Evolutionary conservation across 1,140 invertebrate genomes (phyloP), one percentile per base, ranked within the genome.

Genomic region (Philotrypesis tridentata): DNA sequence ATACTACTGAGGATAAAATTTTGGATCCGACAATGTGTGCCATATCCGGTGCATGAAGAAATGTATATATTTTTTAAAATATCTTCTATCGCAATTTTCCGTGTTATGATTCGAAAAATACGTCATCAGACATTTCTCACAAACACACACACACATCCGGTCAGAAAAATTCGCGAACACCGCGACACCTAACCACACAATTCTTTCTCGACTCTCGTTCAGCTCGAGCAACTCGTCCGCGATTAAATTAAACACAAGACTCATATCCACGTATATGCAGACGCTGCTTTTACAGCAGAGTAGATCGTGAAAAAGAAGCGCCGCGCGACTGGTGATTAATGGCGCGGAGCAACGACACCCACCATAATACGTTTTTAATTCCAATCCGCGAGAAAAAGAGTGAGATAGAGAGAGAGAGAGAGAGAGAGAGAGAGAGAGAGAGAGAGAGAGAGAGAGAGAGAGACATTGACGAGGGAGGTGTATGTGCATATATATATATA

Each of bases 361-460:
- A 80, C 85, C 84, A 80, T 90, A 90, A 91, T 91, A 89, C 83
- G 89, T 88, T 91, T 91, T 91, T 91, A 91, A 90, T 91, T 91
- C 85, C 84, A 17, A n/a, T 55, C 78, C 76, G 77, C 77, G 79
- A 4, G 23, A 48, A 14, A 21, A 3, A 48, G 12, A 17, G 17
- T 37, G 9, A 37, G 33, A 37, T 37, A 37, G 3, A 37, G 9
- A 12, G 23, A 11, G 68, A 29, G 1, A 6, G 33, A 31, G n/a
- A 71, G 29, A 6, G 12, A 25, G 3, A 25, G 23, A 60, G 14
- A 60, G 61, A 48, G 37, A 40, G 37, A 40, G 37, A 40, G 37
- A 40, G 37, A 17, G 33, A 23, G 70, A 31, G 3, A 8, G 70
- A 33, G 23, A 72, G 29, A 17, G 14, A 27, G 7, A 27, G 25